Evolutionary conservation across 2,888 invertebrate genomes (phyloP), one percentile per base, ranked within the genome.

Genomic region (Empis livida): DNA sequence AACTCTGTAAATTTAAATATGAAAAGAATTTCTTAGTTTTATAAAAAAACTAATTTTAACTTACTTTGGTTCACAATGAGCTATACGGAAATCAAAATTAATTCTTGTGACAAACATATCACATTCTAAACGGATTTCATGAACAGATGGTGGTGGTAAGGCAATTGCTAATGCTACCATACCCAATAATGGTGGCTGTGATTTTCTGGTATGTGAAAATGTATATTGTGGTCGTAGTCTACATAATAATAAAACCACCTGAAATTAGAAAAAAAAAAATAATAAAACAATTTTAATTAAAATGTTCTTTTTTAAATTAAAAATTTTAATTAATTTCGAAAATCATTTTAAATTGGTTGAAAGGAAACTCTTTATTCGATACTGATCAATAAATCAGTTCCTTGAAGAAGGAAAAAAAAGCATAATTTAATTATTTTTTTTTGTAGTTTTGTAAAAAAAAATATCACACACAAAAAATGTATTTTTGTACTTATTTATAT

Each of bases 41-140:
- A 14, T 44, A 43, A 42, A 30, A 37, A 14, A 13, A 11, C 10
- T 10, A 35, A 41, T 17, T 11, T 39, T 16, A 38, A 64, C 76
- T 75, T 73, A 92, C 92, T 85, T 86, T 63, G 95, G 94, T 68
- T 96, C 96, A 67, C 95, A 95, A 70, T 96, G 95, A 53, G 93
- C 91, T 76, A 96, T 87, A 73, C 89, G 82, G 72, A 96, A 92
- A 72, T 95, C 93, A 61, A 95, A 93, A 68, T 86, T 91, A 62
- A 96, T 87, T 63, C 94, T 80, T 51, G 92, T 95, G 59, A 96
- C 95, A 71, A 96, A 96, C 90, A 91, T 91, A 66, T 92, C 92
- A 46, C 88, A 82, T 70, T 95, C 95, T 58, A 96, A 76, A 57
- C 94, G 80, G 59, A 95, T 92, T 73, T 96, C 96, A 66, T 96